Base-by-base conservation (phyloP, 1,140 invertebrate genomes). In the Macrobrachium rosenbergii region DNA sequence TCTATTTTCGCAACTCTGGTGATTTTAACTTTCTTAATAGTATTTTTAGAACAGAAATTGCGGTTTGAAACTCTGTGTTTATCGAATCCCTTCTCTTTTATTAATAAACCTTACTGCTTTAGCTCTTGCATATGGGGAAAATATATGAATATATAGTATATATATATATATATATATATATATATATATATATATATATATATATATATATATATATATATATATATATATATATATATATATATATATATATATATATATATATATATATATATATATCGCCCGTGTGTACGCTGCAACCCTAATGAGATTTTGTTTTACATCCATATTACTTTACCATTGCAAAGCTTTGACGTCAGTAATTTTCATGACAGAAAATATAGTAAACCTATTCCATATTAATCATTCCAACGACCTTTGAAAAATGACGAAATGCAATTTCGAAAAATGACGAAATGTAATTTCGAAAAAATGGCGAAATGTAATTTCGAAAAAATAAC, bases 161-260 rank as follows among this genome's bases (percentile, higher is more conserved):
- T 45, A 76, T 76, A 76, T 45, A 76, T 76, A 76, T 45, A 76
- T 76, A 45, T 45, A 76, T 76, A 76, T 45, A 76, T 76, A 76
- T 45, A 45, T 76, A 76, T 45, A 76, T 76, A 76, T 45, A 76
- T 76, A 76, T 45, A 75, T 76, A 76, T 45, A 76, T 76, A 76
- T 76, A 76, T 76, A 76, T 45, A 76, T 76, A 76, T 45, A 76
- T 76, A 76, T 45, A 76, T 76, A 76, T 19, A 76, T 76, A 12
- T 45, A 43, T 76, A 12, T 45, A 43, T 76, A 43, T 45, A 43
- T 76, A 43, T 7, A 43, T 76, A 43, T 45, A 43, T 76, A 43
- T 45, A 43, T 76, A 43, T 45, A 43, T 76, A 43, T 45, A 37
- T 76, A 43, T 45, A 37, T 76, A 76, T 45, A 37, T 76, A 45